These are phyloP conservation scores for Larimichthys polyactis DNA, from an alignment of 2,113 vertebrate genomes.

Conservation along the genomic window DNA sequence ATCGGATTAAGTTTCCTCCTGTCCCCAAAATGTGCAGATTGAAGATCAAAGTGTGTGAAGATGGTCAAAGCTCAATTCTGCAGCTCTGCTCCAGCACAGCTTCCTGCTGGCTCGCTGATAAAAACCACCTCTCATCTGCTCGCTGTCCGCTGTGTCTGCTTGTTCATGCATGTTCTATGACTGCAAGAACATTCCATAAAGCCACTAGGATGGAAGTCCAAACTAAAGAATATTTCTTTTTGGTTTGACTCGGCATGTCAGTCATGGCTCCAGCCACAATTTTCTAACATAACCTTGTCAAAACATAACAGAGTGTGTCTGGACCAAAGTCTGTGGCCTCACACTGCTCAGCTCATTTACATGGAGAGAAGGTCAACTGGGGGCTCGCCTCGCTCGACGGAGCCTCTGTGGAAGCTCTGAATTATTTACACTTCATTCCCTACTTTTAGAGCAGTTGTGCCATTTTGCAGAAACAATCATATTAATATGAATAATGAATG, in stretches of 20 bases:
- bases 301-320: conserved; percentile 10
- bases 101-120: conserved; percentile 51
- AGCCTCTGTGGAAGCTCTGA: conserved; percentile 28
- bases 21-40: conserved; percentile 56
- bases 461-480: conserved; percentile 10
- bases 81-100: conserved; percentile 52
- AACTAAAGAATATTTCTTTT: conserved; percentile 13
- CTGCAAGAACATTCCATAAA: conserved; percentile 16
- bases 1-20: conserved; percentile 60
- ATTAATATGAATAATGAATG: not conserved
- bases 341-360: conserved; percentile 37
- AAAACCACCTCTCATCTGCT: conserved; percentile 37
- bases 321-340: conserved; percentile 16
- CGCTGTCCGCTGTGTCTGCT: conserved; percentile 36
- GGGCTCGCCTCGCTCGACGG: not conserved
- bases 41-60: conserved; percentile 64
- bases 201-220: not conserved
- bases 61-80: conserved; percentile 52
- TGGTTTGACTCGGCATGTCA: conserved; percentile 1
- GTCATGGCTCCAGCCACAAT: not conserved
- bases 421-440: conserved; percentile 35
- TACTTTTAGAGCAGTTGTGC: not conserved
- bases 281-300: conserved; percentile 23
- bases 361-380: conserved; percentile 50
- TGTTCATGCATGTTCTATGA: conserved; percentile 29